phyloP scores from a whole-genome alignment of 2,113 vertebrate species.

The Carollia perspicillata region DNA sequence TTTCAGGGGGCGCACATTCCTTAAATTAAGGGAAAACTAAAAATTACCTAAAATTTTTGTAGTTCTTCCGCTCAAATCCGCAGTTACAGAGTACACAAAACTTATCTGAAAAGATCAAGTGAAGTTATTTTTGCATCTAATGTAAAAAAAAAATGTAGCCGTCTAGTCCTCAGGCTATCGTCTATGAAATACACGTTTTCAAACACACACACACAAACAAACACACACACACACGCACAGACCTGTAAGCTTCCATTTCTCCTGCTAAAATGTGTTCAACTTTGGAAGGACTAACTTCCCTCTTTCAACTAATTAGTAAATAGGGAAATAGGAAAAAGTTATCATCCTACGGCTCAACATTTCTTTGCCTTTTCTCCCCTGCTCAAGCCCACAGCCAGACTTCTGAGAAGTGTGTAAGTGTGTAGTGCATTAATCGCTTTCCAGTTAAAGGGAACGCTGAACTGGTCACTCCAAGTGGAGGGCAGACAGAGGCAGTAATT shows the following conservation, averaged over 20 bases:
- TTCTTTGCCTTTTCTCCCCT: neutral
- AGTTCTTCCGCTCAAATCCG: neutral
- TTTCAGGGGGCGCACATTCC: neutral
- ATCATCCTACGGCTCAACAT: neutral
- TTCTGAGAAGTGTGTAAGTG: neutral
- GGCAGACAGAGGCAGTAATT: slow-evolving; percentile 56
- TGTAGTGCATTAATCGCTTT: neutral
- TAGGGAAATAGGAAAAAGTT: slow-evolving; percentile 37
- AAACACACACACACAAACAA: neutral
- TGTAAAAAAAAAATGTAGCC: neutral
- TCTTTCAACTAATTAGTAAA: slow-evolving; percentile 33
- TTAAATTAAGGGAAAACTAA: neutral
- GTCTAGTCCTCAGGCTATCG: neutral
- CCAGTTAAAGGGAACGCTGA: neutral
- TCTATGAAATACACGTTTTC: neutral
- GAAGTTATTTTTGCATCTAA: neutral
- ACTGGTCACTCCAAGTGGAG: neutral
- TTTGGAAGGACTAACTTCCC: slow-evolving; percentile 20
- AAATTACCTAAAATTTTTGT: neutral
- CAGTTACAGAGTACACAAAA: neutral
- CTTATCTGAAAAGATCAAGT: neutral
- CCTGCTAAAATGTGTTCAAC: neutral
- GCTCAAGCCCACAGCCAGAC: neutral
- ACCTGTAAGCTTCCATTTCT: neutral
- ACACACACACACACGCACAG: neutral